Evolutionary conservation across 2,113 vertebrate genomes (phyloP).

Genomic region (Dicentrarchus labrax): DNA sequence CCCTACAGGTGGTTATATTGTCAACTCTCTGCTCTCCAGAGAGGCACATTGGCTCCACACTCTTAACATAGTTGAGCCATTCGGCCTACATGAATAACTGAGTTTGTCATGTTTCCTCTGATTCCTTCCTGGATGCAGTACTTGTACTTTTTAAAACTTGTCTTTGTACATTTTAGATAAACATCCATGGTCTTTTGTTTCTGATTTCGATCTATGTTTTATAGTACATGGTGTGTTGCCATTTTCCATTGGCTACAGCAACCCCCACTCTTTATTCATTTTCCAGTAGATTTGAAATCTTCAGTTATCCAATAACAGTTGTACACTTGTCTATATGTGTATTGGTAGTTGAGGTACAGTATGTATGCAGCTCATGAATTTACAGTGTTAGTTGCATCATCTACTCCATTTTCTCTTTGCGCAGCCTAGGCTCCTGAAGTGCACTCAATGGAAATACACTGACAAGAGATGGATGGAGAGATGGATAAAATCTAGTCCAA

Average conservation of each 20-base stretch:
- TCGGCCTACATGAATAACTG: not conserved
- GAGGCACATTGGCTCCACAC: not conserved
- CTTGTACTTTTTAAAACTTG: not conserved
- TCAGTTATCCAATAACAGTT: too few relatives aligned
- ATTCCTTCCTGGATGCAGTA: not conserved
- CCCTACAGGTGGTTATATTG: not conserved
- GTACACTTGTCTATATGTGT: too few relatives aligned
- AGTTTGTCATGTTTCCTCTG: not conserved
- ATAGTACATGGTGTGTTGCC: too few relatives aligned
- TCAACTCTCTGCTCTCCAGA: not conserved
- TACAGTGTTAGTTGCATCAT: not conserved
- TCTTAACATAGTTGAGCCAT: not conserved
- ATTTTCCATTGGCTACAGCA: too few relatives aligned
- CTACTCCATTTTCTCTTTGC: too few relatives aligned
- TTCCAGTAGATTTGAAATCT: too few relatives aligned
- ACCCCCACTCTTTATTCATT: too few relatives aligned
- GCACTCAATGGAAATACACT: too few relatives aligned
- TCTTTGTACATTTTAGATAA: not conserved
- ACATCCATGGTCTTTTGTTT: not conserved
- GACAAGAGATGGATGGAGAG: too few relatives aligned
- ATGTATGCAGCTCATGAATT: conserved; percentile 8
- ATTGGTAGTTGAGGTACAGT: not conserved
- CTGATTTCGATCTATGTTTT: too few relatives aligned
- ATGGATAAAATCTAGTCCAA: too few relatives aligned
- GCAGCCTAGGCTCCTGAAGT: too few relatives aligned